phyloP scores from a whole-genome alignment of 2,888 invertebrate species.

The Serripes groenlandicus region DNA sequence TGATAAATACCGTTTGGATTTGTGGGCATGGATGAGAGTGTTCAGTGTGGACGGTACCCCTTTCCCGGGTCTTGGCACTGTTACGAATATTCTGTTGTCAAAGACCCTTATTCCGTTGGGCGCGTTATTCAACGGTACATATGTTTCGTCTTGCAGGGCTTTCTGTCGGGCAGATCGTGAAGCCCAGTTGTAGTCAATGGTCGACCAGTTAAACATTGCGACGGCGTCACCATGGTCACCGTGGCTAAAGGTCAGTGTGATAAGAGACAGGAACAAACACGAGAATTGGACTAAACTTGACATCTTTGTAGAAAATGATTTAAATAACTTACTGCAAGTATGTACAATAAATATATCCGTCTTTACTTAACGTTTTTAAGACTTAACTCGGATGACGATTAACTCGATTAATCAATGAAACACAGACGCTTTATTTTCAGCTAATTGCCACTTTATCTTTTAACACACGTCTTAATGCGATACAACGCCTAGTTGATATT shows the following conservation, averaged over 20 bases:
- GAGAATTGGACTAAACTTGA: not conserved
- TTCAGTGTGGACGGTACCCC: slow-evolving; percentile 78
- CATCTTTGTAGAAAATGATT: no score
- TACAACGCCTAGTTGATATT: no score
- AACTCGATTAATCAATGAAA: no score
- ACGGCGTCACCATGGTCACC: slow-evolving; percentile 68
- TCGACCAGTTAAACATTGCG: slow-evolving; percentile 72
- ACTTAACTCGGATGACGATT: no score
- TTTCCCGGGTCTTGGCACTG: slow-evolving; percentile 73
- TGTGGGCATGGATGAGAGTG: slow-evolving; percentile 61
- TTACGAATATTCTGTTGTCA: slow-evolving; percentile 73
- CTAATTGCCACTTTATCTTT: no score
- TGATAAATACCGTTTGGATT: slow-evolving; percentile 43
- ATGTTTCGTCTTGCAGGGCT: slow-evolving; percentile 49
- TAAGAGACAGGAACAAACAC: not conserved
- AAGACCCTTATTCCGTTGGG: slow-evolving; percentile 76
- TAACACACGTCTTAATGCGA: no score
- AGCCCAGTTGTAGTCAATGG: slow-evolving; percentile 73
- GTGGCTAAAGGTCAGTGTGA: slow-evolving; percentile 26
- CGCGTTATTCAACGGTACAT: slow-evolving; percentile 69
- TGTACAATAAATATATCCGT: no score
- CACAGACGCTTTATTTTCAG: no score
- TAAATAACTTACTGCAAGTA: no score
- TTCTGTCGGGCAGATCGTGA: slow-evolving; percentile 46
- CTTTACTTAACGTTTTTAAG: no score